Conservation (phyloP, 1,140 invertebrate genomes). For the Achroia grisella region DNA sequence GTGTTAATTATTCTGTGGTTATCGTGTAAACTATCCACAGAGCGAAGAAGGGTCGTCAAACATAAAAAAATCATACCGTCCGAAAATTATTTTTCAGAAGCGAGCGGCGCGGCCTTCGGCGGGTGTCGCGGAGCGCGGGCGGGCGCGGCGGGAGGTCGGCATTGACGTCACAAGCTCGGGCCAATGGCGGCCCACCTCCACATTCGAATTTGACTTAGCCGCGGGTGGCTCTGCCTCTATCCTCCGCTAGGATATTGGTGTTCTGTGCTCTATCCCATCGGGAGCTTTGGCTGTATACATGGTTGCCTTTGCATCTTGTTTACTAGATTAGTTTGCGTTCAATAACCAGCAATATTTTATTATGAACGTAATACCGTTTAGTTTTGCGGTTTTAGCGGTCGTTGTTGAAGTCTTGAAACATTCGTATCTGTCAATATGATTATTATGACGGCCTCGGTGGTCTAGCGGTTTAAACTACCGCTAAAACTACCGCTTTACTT, state of each 20-base stretch:
- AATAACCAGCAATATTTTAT: too few species aligned
- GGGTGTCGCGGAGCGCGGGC: constrained; percentile 26
- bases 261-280: too few species aligned
- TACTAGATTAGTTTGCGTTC: not conserved
- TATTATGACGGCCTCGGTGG: too few species aligned
- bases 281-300: constrained; percentile 15
- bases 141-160: constrained; percentile 49
- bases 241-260: too few species aligned
- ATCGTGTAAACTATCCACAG: not conserved
- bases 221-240: constrained; percentile 2
- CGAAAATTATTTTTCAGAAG: constrained; percentile 62
- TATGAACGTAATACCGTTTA: too few species aligned
- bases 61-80: constrained; percentile 39
- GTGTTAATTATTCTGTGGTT: too few species aligned
- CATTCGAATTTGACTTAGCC: constrained; percentile 5
- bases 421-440: too few species aligned
- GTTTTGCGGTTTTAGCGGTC: too few species aligned
- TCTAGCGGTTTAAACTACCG: too few species aligned
- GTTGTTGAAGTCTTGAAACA: too few species aligned
- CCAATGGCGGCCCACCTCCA: constrained; percentile 2
- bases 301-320: constrained; percentile 15
- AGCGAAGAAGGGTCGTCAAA: constrained; percentile 6
- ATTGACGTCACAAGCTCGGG: constrained; percentile 5
- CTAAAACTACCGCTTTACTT: too few species aligned
- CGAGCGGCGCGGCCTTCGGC: constrained; percentile 50